Evolutionary conservation across 2,888 invertebrate species (phyloP), one percentile per base, ranked within the genome.

Genomic region (Arge pagana): DNA sequence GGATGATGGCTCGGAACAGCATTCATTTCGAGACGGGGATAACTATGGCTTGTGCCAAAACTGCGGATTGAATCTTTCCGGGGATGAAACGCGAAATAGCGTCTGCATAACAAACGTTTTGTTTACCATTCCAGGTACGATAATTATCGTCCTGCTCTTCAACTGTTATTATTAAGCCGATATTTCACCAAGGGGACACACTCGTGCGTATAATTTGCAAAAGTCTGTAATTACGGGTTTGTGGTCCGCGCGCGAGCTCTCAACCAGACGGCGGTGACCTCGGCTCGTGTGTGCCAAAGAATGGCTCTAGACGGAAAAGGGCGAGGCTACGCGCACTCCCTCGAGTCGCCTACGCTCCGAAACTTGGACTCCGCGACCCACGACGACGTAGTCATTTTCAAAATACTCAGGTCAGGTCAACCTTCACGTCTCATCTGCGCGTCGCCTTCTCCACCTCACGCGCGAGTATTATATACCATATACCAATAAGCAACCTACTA

Each of bases 111-210:
- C 45, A 33, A 45, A 33, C 45, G 45, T 45, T 45, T 45, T 45
- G 33, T 45, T 45, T 35, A 45, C 33, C 45, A 45, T 45, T 45
- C 28, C 66, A 68, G 67, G 68, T 66, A 65, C 70, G 68, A 73
- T 76, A 75, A 76, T 75, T 76, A 45, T 45, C 45, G 74, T 70
- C 64, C 71, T 74, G 70, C 74, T 69, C 73, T 73, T 69, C 72
- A 74, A 76, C 75, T 72, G 74, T 76, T 76, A 75, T 76, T 76
- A 76, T 76, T 76, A 74, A 75, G 70, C 73, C 75, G 73, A 76
- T 74, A 75, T 76, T 76, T 76, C 72, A 76, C 74, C 72, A 64
- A 74, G 73, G 70, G 74, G 76, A 74, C 74, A 75, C 74, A 72
- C 52, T 72, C 72, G 70, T 70, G 75, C 76, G 74, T 76, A 74